Base-by-base conservation (phyloP, 2,797 vertebrate genomes). In the Sebastes hopkinsi region DNA sequence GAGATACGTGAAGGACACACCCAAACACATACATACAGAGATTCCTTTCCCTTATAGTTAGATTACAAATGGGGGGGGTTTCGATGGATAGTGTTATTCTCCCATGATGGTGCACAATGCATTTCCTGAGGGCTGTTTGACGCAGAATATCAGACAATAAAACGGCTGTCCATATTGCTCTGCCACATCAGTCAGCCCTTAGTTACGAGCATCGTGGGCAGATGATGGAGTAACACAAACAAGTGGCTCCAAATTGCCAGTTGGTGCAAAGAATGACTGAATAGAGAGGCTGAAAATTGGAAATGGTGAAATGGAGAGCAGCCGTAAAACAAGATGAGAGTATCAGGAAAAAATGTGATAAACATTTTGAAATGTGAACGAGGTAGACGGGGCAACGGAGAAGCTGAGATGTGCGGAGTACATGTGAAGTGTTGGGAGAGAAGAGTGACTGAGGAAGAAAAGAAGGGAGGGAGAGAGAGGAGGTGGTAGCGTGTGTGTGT, bases 321-420 rank as follows among this genome's bases (percentile, higher is more conserved):
- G 32, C 30, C n/a, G 14, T 67, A 23, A 76, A 84, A 72, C 4
- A 30, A 82, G 73, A 70, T 61, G 66, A 68, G 56, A 29, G 67
- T 10, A 38, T 58, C 10, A 5, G 46, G 60, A 58, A 52, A 42
- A 42, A 74, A 74, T 62, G 46, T 75, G 36, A 55, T 73, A 70
- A 81, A 77, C 70, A 73, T 83, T 77, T 85, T 20, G 13, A 36
- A 72, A 36, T 60, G 62, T 72, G 72, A 72, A 64, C 6, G 27
- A 25, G 29, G 52, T n/a, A 54, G 64, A 72, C 0, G 2, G 13
- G 8, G 8, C 18, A 27, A 9, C 3, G 20, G 61, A 74, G 38
- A 67, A 38, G 54, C 30, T 29, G 59, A 52, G 71, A 64, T 4
- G n/a, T 69, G 75, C 13, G 52, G 64, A 66, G 71, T 69, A 18